These are phyloP conservation scores for Ferdinandea cuprea DNA, from an alignment of 2,888 invertebrate genomes.

Conservation along the genomic window DNA sequence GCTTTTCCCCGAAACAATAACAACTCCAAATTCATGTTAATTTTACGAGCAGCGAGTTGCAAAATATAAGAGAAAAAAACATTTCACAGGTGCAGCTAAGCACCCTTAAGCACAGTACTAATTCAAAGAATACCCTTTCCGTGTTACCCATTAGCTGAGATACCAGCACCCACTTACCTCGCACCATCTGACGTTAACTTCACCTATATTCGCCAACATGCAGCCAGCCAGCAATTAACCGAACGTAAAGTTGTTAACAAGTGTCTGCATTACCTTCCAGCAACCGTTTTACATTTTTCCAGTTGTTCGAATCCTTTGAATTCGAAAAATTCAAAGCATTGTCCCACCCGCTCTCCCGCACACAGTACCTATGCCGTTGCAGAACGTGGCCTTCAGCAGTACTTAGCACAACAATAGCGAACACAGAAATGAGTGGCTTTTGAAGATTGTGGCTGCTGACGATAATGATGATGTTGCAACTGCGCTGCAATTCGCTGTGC, in stretches of 20 bases:
- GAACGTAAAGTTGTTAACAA: slow-evolving; percentile 50
- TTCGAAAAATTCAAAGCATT: slow-evolving; percentile 15
- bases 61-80: too few relatives aligned
- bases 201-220: not conserved
- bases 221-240: slow-evolving; percentile 44
- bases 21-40: slow-evolving; percentile 40
- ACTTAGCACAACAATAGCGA: slow-evolving; percentile 40
- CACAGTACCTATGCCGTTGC: slow-evolving; percentile 14
- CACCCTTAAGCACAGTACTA: not conserved
- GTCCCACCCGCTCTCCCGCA: not conserved
- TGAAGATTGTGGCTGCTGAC: slow-evolving; percentile 6
- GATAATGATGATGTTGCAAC: slow-evolving; percentile 37
- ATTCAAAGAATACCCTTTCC: slow-evolving; percentile 20
- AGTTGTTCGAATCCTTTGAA: slow-evolving; percentile 24
- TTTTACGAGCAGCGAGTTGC: not conserved
- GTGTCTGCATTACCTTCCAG: slow-evolving; percentile 38
- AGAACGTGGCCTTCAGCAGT: slow-evolving; percentile 1
- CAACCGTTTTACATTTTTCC: slow-evolving; percentile 4
- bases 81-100: slow-evolving; percentile 32
- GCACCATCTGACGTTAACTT: not conserved
- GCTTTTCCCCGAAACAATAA: not conserved
- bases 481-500: slow-evolving; percentile 9
- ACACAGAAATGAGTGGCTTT: not conserved
- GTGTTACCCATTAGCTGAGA: slow-evolving; percentile 31
- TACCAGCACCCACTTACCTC: not conserved